Percentiles rank a stretch among this genome's conserved stretches.
Evolutionary conservation across 2,113 vertebrate species (phyloP).

Genomic region (Periophthalmus modestus): DNA sequence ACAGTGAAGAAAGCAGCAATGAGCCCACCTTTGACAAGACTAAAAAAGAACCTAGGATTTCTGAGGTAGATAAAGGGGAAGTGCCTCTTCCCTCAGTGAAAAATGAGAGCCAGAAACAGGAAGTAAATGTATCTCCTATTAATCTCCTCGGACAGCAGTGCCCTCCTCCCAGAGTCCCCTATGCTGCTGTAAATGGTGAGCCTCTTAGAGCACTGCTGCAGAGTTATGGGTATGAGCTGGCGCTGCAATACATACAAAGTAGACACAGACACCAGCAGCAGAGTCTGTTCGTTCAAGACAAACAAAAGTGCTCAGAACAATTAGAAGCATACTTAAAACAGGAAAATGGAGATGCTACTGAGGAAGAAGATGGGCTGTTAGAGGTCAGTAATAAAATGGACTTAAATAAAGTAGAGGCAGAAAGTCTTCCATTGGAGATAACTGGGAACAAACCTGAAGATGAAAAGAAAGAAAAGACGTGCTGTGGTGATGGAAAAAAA

Average conservation of each 20-base stretch:
- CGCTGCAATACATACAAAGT: constrained; percentile 95
- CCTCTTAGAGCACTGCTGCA: constrained; percentile 91
- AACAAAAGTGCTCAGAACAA: constrained; percentile 57
- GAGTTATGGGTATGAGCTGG: constrained; percentile 96
- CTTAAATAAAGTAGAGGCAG: constrained; percentile 11
- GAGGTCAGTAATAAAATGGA: constrained; percentile 64
- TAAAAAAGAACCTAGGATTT: constrained; percentile 33
- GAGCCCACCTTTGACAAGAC: constrained; percentile 25
- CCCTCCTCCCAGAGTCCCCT: constrained; percentile 91
- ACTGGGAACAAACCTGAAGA: constrained; percentile 20
- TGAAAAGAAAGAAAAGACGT: constrained; percentile 36
- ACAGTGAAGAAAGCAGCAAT: constrained; percentile 30
- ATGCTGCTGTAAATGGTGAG: constrained; percentile 86
- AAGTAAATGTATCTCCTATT: constrained; percentile 60
- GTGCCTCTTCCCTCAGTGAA: constrained; percentile 29
- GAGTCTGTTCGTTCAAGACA: constrained; percentile 63
- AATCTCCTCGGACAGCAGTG: constrained; percentile 72
- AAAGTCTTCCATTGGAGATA: constrained; percentile 27
- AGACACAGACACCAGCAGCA: constrained; percentile 90
- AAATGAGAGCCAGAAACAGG: constrained; percentile 75
- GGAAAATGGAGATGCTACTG: constrained; percentile 27
- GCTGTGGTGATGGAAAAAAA: constrained; percentile 81
- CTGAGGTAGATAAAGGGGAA: constrained; percentile 48
- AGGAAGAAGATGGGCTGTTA: constrained; percentile 70
- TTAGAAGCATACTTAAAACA: constrained; percentile 54